These are phyloP conservation scores for Campopleginae sp. DNA, from an alignment of 2,888 invertebrate species.

Conservation along the genomic window DNA sequence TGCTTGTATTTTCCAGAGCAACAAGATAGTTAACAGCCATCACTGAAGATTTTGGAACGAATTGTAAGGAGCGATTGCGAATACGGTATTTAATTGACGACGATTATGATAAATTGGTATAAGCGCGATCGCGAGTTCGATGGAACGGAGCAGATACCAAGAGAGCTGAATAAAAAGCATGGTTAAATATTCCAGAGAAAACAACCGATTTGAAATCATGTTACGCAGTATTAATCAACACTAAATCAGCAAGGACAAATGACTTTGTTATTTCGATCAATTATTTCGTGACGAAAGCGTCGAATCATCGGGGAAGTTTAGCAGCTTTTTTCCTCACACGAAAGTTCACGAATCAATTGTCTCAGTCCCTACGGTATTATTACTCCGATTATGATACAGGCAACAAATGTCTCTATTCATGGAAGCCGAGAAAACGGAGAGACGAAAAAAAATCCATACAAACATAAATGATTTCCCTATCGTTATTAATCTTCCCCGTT, in stretches of 20 bases:
- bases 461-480: conserved; percentile 5
- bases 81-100: conserved; percentile 69
- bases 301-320: background rate
- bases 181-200: background rate
- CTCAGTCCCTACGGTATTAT: background rate
- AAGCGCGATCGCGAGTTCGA: conserved; percentile 56
- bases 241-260: conserved; percentile 8
- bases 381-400: background rate
- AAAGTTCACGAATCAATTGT: background rate
- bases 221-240: conserved; percentile 1
- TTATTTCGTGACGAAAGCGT: background rate
- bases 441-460: too few relatives aligned
- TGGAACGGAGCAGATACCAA: conserved; percentile 6
- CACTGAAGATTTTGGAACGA: conserved; percentile 31
- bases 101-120: conserved; percentile 67
- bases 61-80: conserved; percentile 56
- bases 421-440: too few relatives aligned
- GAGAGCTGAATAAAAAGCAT: background rate
- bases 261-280: background rate
- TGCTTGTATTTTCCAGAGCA: conserved; percentile 11
- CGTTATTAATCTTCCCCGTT: conserved; percentile 7
- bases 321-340: background rate
- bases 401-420: background rate
- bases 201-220: conserved; percentile 4
- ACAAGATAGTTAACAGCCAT: conserved; percentile 10